Evolutionary conservation across 1,140 invertebrate genomes (phyloP).

Genomic region (Drosophila busckii): DNA sequence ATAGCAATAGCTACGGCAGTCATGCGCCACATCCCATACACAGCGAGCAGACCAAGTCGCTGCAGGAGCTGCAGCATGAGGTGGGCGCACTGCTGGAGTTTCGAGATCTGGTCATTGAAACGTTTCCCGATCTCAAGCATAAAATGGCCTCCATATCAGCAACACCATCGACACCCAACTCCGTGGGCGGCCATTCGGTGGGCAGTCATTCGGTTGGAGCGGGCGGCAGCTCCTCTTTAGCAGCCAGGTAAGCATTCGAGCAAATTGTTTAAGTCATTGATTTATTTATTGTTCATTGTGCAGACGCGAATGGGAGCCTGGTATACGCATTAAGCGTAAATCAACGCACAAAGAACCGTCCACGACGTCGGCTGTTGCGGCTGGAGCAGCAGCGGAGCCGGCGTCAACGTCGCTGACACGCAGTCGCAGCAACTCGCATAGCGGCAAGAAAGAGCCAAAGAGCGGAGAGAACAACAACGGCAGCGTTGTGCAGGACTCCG

Average conservation of each 20-base stretch:
- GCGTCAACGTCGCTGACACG: slow-evolving; percentile 81
- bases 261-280: background rate
- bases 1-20: slow-evolving; percentile 68
- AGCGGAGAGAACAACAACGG: slow-evolving; percentile 80
- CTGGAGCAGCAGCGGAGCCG: slow-evolving; percentile 34
- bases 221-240: slow-evolving; percentile 64
- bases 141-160: slow-evolving; percentile 84
- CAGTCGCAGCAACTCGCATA: slow-evolving; percentile 84
- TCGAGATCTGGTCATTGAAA: slow-evolving; percentile 93
- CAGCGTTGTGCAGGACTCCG: slow-evolving; percentile 88
- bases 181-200: slow-evolving; percentile 66
- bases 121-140: slow-evolving; percentile 91
- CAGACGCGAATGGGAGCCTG: slow-evolving; percentile 86
- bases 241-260: slow-evolving; percentile 49
- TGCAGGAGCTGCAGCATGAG: slow-evolving; percentile 91
- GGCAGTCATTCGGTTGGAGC: slow-evolving; percentile 60
- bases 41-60: slow-evolving; percentile 78
- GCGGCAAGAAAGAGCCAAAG: slow-evolving; percentile 80
- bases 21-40: slow-evolving; percentile 72
- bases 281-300: background rate
- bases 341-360: slow-evolving; percentile 80
- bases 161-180: slow-evolving; percentile 66
- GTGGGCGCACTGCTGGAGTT: slow-evolving; percentile 92
- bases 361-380: slow-evolving; percentile 40
- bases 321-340: slow-evolving; percentile 87